phyloP scores from a whole-genome alignment of 2,113 vertebrate genomes.

The Isichthys henryi region DNA sequence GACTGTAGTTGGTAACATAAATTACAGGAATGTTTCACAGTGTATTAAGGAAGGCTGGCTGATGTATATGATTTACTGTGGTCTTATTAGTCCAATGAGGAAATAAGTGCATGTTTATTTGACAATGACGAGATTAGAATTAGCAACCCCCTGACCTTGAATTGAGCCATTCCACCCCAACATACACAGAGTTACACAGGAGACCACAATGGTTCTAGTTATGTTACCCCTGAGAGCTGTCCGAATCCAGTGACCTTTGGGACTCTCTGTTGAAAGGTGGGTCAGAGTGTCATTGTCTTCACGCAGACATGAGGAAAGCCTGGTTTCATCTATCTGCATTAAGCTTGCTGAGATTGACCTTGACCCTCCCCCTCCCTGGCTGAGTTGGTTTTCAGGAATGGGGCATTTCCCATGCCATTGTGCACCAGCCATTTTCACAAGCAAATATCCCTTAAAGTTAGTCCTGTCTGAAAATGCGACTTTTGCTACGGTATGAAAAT shows the following conservation, averaged over 20 bases:
- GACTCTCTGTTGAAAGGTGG: conserved; percentile 28
- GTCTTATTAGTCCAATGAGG: background rate
- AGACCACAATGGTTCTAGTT: background rate
- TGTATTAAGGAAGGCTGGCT: background rate
- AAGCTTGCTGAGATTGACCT: conserved; percentile 54
- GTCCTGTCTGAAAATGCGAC: background rate
- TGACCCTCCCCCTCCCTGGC: conserved; percentile 45
- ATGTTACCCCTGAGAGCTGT: conserved; percentile 23
- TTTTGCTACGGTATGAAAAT: background rate
- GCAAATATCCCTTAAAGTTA: background rate
- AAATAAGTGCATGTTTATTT: background rate
- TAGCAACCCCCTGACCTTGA: background rate
- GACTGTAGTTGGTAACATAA: background rate
- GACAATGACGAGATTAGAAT: background rate
- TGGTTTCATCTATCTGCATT: conserved; percentile 46
- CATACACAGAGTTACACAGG: background rate
- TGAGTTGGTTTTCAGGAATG: background rate
- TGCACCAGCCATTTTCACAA: background rate
- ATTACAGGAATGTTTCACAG: background rate
- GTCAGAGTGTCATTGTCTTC: conserved; percentile 38
- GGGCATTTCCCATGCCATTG: no score
- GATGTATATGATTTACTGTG: background rate
- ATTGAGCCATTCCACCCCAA: conserved; percentile 35
- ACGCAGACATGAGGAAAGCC: conserved; percentile 29
- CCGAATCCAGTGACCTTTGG: conserved; percentile 43